Base-by-base conservation (phyloP, 2,113 vertebrate species). In the Vicugna pacos region DNA sequence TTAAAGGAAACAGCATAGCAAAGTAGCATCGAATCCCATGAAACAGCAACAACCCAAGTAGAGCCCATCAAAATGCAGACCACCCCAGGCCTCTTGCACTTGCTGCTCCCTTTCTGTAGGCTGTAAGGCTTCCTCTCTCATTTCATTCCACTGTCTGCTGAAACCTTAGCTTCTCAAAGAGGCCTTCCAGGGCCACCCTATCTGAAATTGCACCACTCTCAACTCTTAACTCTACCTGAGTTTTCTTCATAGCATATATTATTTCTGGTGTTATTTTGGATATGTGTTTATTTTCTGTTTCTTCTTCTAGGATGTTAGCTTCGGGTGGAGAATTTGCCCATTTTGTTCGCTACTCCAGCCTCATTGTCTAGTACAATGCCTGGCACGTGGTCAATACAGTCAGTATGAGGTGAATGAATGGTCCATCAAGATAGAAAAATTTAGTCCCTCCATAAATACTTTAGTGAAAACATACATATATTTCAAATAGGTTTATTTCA, bases 401-500 rank as follows among this genome's bases (percentile, higher is more conserved):
- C 24, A 77, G 38, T 64, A 42, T 14, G 64, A 16, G 3, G 72
- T 54, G 65, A 56, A 42, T 58, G 77, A 85, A 52, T 32, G 46
- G 42, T 28, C 28, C 14, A n/a, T 32, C 77, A 81, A 13, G 15
- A 65, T 17, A 38, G 60, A 22, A 89, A 72, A 88, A 48, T 52
- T 22, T n/a, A 88, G 15, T 11, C 20, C 76, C 8, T 69, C 58
- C 9, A 2, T 65, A 62, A 75, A 75, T 50, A 70, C 52, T n/a
- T 67, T 22, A 26, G 75, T 85, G 32, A 64, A 80, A 76, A 60
- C 67, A 69, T 2, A 65, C 20, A 12, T 52, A 11, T 52, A 64
- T 62, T 62, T 88, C 79, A 50, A 86, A 94, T 76, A 19, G 42
- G n/a, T 90, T 98, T 92, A 95, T 95, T 95, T 96, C 38, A 81